phyloP scores from a whole-genome alignment of 2,113 vertebrate species.

The Limanda limanda region DNA sequence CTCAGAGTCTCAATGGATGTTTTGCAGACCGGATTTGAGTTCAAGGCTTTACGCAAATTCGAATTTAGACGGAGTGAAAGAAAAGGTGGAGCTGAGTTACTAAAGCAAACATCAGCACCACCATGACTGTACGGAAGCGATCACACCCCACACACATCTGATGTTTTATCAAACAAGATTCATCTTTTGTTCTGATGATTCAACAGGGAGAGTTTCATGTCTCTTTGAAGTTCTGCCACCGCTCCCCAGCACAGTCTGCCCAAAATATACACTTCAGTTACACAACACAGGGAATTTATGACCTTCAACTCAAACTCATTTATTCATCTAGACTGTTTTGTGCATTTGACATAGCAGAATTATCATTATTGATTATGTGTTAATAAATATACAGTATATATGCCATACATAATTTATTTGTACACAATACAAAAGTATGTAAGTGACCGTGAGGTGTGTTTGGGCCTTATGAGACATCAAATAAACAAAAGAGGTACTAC shows the following conservation, averaged over 20 bases:
- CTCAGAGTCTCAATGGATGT: background rate
- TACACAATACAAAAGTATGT: no score
- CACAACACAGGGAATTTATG: background rate
- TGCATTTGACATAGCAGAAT: no score
- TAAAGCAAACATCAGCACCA: background rate
- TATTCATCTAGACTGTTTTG: background rate
- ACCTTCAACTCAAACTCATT: background rate
- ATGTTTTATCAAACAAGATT: conserved; percentile 19
- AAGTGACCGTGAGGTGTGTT: no score
- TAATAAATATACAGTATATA: no score
- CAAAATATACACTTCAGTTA: background rate
- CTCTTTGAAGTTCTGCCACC: conserved; percentile 15
- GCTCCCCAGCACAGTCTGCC: background rate
- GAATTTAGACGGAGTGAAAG: background rate
- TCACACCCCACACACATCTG: background rate
- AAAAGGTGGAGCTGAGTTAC: background rate
- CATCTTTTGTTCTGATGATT: conserved; percentile 6
- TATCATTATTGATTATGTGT: no score
- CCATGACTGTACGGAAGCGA: background rate
- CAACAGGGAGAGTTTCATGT: background rate
- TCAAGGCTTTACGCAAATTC: background rate
- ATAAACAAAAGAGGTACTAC: no score
- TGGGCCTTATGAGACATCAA: no score
- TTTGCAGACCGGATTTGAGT: conserved; percentile 5
- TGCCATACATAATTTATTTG: no score